Conservation (phyloP, 2,888 invertebrate species). For the Eupithecia vulgata region DNA sequence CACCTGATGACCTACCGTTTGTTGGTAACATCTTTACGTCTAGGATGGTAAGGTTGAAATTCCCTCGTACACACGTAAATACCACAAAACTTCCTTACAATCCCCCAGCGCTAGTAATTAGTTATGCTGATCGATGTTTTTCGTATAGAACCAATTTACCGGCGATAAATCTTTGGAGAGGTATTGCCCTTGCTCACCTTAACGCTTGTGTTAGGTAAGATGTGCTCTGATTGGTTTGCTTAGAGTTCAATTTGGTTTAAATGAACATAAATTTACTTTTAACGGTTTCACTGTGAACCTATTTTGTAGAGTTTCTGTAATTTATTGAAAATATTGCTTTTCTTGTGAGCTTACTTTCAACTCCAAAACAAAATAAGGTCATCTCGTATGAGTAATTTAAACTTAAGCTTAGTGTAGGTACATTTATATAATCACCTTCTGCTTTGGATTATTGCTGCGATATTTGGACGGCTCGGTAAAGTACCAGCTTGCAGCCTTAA, state of each 20-base stretch:
- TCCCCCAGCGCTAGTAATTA: slow-evolving; percentile 34
- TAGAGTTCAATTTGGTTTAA: slow-evolving; percentile 10
- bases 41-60: not conserved
- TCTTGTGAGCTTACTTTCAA: too few relatives aligned
- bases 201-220: not conserved
- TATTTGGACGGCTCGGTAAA: too few relatives aligned
- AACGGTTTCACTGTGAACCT: not conserved
- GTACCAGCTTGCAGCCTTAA: too few relatives aligned
- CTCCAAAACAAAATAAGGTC: too few relatives aligned
- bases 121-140: slow-evolving; percentile 48
- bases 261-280: not conserved
- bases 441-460: too few relatives aligned
- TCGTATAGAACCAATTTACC: slow-evolving; percentile 52
- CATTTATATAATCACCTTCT: too few relatives aligned
- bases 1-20: not conserved
- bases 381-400: too few relatives aligned
- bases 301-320: not conserved
- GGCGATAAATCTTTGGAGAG: slow-evolving; percentile 48
- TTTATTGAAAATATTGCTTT: too few relatives aligned
- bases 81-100: slow-evolving; percentile 17
- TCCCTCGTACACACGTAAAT: slow-evolving; percentile 1
- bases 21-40: not conserved
- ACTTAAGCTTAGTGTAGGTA: too few relatives aligned
- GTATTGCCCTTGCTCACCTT: slow-evolving; percentile 27
- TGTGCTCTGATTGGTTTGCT: slow-evolving; percentile 1